Evolutionary conservation across 2,113 vertebrate genomes (phyloP).

Genomic region (Tauraco erythrolophus): DNA sequence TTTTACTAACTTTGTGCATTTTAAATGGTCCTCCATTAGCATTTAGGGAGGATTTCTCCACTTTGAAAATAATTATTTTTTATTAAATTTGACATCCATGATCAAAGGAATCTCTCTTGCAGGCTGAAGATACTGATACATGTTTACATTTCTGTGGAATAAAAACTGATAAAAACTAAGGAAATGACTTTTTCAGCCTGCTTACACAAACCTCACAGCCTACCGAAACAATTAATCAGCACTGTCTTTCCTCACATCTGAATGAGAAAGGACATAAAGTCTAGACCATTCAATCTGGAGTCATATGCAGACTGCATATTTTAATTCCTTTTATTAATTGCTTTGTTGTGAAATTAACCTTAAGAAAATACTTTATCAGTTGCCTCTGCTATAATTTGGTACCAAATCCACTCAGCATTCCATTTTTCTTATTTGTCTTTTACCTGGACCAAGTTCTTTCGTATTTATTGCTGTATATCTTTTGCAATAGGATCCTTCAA

Average conservation of each 20-base stretch:
- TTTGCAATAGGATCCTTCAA: slow-evolving; percentile 70
- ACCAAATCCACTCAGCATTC: background rate
- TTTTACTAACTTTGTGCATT: background rate
- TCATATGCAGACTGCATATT: slow-evolving; percentile 29
- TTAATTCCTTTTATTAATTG: slow-evolving; percentile 65
- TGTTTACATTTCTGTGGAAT: background rate
- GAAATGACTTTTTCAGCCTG: background rate
- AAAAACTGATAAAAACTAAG: background rate
- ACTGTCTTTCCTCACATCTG: background rate
- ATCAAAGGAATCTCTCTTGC: background rate
- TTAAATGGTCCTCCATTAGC: background rate
- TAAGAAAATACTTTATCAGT: slow-evolving; percentile 60
- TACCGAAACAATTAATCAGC: background rate
- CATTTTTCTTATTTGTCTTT: slow-evolving; percentile 21
- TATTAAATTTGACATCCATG: background rate
- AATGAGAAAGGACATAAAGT: background rate
- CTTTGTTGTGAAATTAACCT: slow-evolving; percentile 64
- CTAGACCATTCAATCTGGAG: background rate
- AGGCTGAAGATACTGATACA: background rate
- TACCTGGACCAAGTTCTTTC: slow-evolving; percentile 69
- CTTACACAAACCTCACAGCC: background rate
- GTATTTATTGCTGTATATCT: slow-evolving; percentile 71
- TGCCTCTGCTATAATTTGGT: slow-evolving; percentile 44
- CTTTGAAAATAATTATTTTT: background rate
- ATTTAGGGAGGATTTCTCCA: background rate